A percentile compares a stretch with the other conserved stretches of the same genome.
phyloP scores from a whole-genome alignment of 2,113 vertebrate genomes.

The Thalassoma bifasciatum region DNA sequence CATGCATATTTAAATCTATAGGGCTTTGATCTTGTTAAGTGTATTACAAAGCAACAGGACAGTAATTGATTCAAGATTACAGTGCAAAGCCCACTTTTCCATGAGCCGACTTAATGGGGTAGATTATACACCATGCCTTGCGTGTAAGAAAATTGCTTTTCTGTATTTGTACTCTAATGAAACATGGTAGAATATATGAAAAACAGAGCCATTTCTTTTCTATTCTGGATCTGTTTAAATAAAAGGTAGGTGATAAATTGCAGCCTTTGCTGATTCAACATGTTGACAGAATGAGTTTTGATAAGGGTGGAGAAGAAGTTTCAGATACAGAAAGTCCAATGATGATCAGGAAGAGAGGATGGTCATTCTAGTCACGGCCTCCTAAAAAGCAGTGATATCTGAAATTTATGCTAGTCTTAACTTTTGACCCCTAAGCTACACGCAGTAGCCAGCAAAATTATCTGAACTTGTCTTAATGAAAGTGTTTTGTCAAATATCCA shows the following conservation, averaged over 20 bases:
- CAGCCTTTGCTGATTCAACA: too few relatives aligned
- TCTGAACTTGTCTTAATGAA: conserved; percentile 6
- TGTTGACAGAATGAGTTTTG: too few relatives aligned
- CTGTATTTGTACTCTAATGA: conserved; percentile 44
- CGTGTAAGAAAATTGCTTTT: conserved; percentile 42
- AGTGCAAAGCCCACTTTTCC: too few relatives aligned
- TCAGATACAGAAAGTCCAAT: too few relatives aligned
- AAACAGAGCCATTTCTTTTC: too few relatives aligned
- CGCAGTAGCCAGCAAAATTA: neutral
- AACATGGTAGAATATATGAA: too few relatives aligned
- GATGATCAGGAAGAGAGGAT: too few relatives aligned
- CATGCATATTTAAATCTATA: neutral
- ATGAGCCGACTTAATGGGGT: conserved; percentile 16
- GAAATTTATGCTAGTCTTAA: neutral
- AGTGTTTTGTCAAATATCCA: conserved; percentile 21
- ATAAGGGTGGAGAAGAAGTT: too few relatives aligned
- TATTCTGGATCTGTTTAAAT: too few relatives aligned
- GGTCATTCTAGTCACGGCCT: too few relatives aligned
- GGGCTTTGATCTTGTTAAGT: conserved; percentile 3
- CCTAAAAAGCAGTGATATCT: too few relatives aligned
- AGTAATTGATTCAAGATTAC: conserved; percentile 23
- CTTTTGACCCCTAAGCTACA: neutral
- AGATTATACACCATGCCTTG: conserved; percentile 2
- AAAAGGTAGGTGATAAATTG: too few relatives aligned
- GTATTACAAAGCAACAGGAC: conserved; percentile 21